Conservation (phyloP, 2,797 vertebrate species). For the Pampus argenteus region DNA sequence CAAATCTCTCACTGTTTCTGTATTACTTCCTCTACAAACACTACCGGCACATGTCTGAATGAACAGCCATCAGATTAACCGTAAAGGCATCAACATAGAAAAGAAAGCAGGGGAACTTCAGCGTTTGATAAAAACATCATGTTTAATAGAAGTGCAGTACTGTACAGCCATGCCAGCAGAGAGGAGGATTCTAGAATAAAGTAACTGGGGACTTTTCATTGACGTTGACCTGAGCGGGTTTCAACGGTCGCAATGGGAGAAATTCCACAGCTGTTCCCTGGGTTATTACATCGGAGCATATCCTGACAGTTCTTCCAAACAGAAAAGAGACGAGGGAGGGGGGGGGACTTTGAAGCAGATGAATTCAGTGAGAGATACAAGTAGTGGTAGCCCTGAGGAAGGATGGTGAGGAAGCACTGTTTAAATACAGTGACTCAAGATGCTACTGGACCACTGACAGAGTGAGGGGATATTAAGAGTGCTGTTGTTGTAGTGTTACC, state of each 20-base stretch:
- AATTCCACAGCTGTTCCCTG: constrained; percentile 47
- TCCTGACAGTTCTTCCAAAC: too few species aligned
- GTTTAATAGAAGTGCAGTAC: constrained; percentile 78
- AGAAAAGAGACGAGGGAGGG: too few species aligned
- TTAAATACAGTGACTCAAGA: constrained; percentile 36
- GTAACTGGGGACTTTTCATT: constrained; percentile 31
- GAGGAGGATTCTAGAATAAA: constrained; percentile 27
- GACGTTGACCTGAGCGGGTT: constrained; percentile 63
- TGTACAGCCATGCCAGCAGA: constrained; percentile 65
- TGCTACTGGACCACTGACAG: constrained; percentile 33
- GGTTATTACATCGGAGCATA: constrained; percentile 30
- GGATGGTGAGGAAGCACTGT: constrained; percentile 43
- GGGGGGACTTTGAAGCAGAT: constrained; percentile 6
- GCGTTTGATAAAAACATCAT: constrained; percentile 65
- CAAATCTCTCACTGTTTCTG: background rate
- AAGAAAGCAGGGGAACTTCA: constrained; percentile 10
- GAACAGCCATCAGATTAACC: background rate
- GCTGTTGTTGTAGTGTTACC: constrained; percentile 28
- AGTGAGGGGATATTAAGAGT: constrained; percentile 7
- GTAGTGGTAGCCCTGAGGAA: constrained; percentile 63
- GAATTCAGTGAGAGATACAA: background rate
- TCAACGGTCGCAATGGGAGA: constrained; percentile 19
- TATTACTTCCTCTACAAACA: background rate
- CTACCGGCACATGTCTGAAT: too few species aligned
- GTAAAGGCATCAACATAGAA: background rate